Evolutionary conservation across 2,888 invertebrate genomes (phyloP), one percentile per base, ranked within the genome.

Genomic region (Epistrophe grossulariae): DNA sequence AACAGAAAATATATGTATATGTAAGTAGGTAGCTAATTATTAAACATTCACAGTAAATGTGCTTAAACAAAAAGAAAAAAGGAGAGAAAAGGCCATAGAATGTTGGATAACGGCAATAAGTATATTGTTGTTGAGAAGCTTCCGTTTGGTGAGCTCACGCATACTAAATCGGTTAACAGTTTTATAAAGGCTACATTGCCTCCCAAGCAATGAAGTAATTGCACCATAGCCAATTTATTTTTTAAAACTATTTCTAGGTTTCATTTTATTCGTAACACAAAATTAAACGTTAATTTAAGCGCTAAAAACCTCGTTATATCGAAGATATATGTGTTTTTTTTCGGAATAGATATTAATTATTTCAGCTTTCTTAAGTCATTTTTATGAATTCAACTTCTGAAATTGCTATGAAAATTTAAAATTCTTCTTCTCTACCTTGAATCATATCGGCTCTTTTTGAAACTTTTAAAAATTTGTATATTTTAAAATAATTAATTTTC

Each of bases 1-100:
- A 50, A 35, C 31, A 78, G 59, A 10, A 72, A 62, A 35, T 35
- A 35, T 35, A 68, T 64, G 24, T 24, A 24, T 24, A 3, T 24
- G n/a, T n/a, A n/a, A 24, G 24, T n/a, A 52, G 55, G 43, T 60
- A 72, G 72, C 73, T 83, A 73, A 83, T 83, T 73, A 83, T 68
- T 24, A 24, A 24, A 48, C 62, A 83, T 78, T 78, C 60, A 83
- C 68, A 59, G 40, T 17, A 52, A 78, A 68, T 59, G 43, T 59
- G 38, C 59, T 59, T n/a, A 15, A 19, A 31, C 31, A 72, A 62
- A 70, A 55, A 55, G 35, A 38, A 48, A 50, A 73, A 17, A 35
- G 0, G 4, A 19, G 2, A 13, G 11, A 1, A 11, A 17, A 38
- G 13, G 38, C 13, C 43, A 62, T 28, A 31, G 0, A 13, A 11